A percentile compares a stretch with the other conserved stretches of the same genome.
Evolutionary conservation across 2,113 vertebrate genomes (phyloP).

Genomic region (Catharus fuscescens): DNA sequence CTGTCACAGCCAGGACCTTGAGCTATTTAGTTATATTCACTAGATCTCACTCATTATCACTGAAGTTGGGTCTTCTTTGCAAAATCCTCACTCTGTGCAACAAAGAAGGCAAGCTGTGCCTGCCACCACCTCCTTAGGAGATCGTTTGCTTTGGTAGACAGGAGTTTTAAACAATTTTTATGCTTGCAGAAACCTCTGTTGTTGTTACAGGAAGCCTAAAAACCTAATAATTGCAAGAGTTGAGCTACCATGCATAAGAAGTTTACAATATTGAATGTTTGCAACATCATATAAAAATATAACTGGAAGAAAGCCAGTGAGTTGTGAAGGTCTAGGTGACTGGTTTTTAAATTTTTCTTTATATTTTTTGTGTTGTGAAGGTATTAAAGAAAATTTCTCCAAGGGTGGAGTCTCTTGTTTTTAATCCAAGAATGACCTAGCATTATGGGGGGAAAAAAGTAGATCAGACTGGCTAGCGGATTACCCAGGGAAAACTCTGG

Average conservation of each 20-base stretch:
- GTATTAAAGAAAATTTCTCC: constrained; percentile 24
- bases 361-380: background rate
- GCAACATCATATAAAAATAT: background rate
- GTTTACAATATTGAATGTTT: background rate
- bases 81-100: background rate
- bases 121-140: background rate
- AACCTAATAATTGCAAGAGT: background rate
- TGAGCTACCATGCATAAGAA: background rate
- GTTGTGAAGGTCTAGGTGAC: background rate
- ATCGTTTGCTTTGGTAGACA: background rate
- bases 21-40: background rate
- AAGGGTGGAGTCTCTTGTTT: constrained; percentile 43
- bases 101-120: background rate
- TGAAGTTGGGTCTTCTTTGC: background rate
- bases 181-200: background rate
- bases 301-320: background rate
- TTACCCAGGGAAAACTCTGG: constrained; percentile 71
- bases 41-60: background rate
- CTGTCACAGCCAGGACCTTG: background rate
- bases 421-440: constrained; percentile 62
- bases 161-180: background rate
- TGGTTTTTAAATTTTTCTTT: background rate
- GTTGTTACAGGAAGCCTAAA: background rate
- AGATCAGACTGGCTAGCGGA: constrained; percentile 63
- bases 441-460: background rate